Evolutionary conservation across 2,797 vertebrate species (phyloP).

Genomic region (Sebastes iracundus): DNA sequence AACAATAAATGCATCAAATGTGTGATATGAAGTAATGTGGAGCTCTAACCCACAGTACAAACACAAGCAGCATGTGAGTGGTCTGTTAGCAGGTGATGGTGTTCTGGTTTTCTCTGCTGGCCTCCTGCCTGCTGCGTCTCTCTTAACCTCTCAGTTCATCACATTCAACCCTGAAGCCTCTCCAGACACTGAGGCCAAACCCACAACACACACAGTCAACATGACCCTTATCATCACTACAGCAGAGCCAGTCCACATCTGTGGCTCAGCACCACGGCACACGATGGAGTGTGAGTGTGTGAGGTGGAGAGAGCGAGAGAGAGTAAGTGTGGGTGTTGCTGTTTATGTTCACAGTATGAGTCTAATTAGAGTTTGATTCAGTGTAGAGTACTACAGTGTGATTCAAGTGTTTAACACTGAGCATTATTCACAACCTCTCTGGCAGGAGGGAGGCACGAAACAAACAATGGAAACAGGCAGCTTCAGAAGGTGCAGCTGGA

Average conservation of each 20-base stretch:
- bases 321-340: not conserved
- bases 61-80: not conserved
- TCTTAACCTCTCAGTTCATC: conserved; percentile 1
- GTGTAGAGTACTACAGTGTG: not conserved
- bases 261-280: not conserved
- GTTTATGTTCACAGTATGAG: conserved; percentile 7
- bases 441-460: not conserved
- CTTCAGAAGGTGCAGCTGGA: not conserved
- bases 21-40: not conserved
- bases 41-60: not conserved
- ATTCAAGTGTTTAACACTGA: conserved; percentile 17
- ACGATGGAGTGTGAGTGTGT: not conserved
- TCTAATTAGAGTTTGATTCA: conserved; percentile 38
- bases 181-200: conserved; percentile 8
- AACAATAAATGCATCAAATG: rapidly evolving
- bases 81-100: not conserved
- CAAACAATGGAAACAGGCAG: not conserved
- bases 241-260: not conserved
- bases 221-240: conserved; percentile 5
- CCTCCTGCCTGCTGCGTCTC: not conserved
- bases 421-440: conserved; percentile 14
- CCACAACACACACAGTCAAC: conserved; percentile 9
- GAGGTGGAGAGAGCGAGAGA: not conserved
- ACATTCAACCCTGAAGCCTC: conserved; percentile 7
- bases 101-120: not conserved